phyloP scores from a whole-genome alignment of 1,140 invertebrate species.

The Drosophila grimshawi region DNA sequence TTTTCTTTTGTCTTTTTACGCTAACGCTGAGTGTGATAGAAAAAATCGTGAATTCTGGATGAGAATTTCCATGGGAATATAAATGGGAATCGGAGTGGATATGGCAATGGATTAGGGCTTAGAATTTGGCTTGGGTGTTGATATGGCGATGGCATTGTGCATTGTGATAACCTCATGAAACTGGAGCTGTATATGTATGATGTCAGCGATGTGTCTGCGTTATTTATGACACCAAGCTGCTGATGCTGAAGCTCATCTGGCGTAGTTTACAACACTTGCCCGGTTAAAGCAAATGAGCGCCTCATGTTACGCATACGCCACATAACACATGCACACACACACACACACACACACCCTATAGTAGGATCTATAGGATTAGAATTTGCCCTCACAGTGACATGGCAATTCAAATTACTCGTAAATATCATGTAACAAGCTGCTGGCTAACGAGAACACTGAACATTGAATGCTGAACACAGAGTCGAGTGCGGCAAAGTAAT shows the following conservation, averaged over 20 bases:
- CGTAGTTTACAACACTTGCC: constrained; percentile 20
- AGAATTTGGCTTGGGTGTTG: neutral
- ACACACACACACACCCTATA: too few relatives aligned
- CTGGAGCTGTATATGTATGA: constrained; percentile 7
- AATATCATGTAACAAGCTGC: constrained; percentile 23
- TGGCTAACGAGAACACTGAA: neutral
- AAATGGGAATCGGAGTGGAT: neutral
- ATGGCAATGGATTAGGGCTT: neutral
- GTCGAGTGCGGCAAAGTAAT: neutral
- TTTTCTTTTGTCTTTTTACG: constrained; percentile 19
- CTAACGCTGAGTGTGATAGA: constrained; percentile 31
- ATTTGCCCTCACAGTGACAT: constrained; percentile 21
- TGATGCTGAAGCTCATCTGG: constrained; percentile 15
- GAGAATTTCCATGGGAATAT: neutral
- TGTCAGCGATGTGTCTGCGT: constrained; percentile 46
- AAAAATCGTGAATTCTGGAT: neutral
- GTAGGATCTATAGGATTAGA: constrained; percentile 10
- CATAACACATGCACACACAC: neutral
- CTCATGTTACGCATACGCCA: constrained; percentile 9
- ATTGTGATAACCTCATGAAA: neutral
- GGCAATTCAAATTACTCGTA: constrained; percentile 47
- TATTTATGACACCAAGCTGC: constrained; percentile 54
- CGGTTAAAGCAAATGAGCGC: neutral
- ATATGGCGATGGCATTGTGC: neutral
- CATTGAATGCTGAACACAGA: neutral